These are phyloP conservation scores for Sebastes trivittatus DNA, from an alignment of 2,797 vertebrate species.

Conservation along the genomic window DNA sequence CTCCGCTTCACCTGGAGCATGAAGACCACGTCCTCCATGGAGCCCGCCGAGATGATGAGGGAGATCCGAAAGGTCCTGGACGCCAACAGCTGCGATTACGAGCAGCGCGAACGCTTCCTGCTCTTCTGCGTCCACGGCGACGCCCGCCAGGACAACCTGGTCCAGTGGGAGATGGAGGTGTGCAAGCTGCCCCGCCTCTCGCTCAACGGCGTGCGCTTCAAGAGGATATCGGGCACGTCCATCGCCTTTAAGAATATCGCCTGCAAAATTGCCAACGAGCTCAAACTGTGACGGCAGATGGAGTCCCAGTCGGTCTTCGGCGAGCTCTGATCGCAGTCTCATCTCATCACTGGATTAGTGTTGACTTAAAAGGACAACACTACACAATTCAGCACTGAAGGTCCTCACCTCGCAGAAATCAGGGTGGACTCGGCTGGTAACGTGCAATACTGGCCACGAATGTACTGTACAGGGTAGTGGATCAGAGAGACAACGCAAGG, in stretches of 20 bases:
- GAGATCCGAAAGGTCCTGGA: slow-evolving; percentile 97
- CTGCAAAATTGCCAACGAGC: slow-evolving; percentile 98
- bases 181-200: slow-evolving; percentile 97
- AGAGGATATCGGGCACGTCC: slow-evolving; percentile 97
- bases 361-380: slow-evolving; percentile 57
- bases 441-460: slow-evolving; percentile 78
- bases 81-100: slow-evolving; percentile 96
- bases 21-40: slow-evolving; percentile 99
- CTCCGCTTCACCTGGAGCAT: slow-evolving; percentile 97
- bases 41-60: slow-evolving; percentile 97
- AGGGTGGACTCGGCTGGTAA: slow-evolving; percentile 74
- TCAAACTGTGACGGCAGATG: slow-evolving; percentile 90
- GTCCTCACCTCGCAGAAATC: slow-evolving; percentile 67
- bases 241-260: slow-evolving; percentile 99
- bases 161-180: slow-evolving; percentile 99
- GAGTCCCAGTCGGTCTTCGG: slow-evolving; percentile 52
- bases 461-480: slow-evolving; percentile 81
- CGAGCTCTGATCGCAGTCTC: slow-evolving; percentile 65
- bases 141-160: slow-evolving; percentile 93
- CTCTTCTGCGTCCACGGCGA: slow-evolving; percentile 97
- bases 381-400: slow-evolving; percentile 68
- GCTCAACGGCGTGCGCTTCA: slow-evolving; percentile 97
- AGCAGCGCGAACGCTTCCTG: slow-evolving; percentile 96
- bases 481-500: slow-evolving; percentile 55
- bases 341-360: slow-evolving; percentile 79